Conservation (phyloP, 2,797 vertebrate genomes). For the Capromys pilorides region DNA sequence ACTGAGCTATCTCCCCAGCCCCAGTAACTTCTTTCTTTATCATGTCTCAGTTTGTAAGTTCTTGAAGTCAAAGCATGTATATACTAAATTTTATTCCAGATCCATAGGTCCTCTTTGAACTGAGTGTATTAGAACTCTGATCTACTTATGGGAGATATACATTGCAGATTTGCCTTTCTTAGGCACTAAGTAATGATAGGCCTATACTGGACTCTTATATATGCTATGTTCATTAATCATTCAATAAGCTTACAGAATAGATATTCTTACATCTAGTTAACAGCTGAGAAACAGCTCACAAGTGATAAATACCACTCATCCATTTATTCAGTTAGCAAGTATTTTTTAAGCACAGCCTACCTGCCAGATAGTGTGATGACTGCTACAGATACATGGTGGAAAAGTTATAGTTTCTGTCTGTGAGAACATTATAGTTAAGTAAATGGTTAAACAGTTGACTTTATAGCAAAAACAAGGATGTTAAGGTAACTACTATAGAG, state of each 20-base stretch:
- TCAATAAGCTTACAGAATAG: background rate
- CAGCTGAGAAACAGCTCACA: background rate
- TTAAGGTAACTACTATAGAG: background rate
- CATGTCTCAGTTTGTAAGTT: background rate
- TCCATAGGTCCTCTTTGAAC: background rate
- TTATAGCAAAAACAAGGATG: background rate
- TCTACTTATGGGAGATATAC: background rate
- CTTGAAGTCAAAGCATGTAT: background rate
- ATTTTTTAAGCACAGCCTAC: background rate
- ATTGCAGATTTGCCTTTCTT: background rate
- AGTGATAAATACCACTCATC: background rate
- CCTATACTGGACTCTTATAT: background rate
- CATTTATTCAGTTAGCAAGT: constrained; percentile 1
- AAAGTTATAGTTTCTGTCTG: background rate
- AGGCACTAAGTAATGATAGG: background rate
- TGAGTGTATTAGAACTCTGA: background rate
- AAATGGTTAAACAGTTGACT: too few species aligned
- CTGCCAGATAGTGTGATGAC: background rate
- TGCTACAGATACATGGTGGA: background rate
- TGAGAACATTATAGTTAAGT: background rate
- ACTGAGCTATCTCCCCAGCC: too few species aligned
- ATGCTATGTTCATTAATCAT: background rate
- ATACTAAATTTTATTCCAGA: background rate
- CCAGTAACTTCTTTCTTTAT: background rate
- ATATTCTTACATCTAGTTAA: constrained; percentile 3